These are phyloP conservation scores for Rhinogobius similis DNA, from an alignment of 2,113 vertebrate species.

Conservation along the genomic window DNA sequence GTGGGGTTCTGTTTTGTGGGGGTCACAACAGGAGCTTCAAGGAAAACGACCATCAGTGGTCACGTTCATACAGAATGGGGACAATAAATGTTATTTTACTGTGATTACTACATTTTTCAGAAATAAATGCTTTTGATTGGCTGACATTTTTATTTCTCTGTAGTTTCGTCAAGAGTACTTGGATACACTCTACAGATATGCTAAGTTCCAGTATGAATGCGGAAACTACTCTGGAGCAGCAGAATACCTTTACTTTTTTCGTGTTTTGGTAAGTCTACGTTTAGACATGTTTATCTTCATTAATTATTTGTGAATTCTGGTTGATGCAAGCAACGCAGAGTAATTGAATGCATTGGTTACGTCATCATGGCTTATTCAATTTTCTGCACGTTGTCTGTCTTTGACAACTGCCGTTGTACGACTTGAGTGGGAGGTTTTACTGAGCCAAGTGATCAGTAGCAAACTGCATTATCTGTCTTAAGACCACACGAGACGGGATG, in stretches of 20 bases:
- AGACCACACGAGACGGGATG: slow-evolving; percentile 51
- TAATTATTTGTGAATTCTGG: not conserved
- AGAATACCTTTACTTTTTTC: slow-evolving; percentile 97
- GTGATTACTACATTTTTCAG: not conserved
- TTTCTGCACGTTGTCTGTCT: slow-evolving; percentile 58
- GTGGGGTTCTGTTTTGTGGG: too few relatives aligned
- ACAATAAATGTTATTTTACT: not conserved
- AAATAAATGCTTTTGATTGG: slow-evolving; percentile 6
- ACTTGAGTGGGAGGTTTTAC: slow-evolving; percentile 68
- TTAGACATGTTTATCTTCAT: slow-evolving; percentile 15
- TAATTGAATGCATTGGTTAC: slow-evolving; percentile 70
- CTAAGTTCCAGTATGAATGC: slow-evolving; percentile 98
- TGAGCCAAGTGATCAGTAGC: slow-evolving; percentile 70
- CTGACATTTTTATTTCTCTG: slow-evolving; percentile 13
- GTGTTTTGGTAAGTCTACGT: slow-evolving; percentile 89
- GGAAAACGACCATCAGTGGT: too few relatives aligned
- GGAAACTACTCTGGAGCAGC: slow-evolving; percentile 98
- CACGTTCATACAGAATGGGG: too few relatives aligned
- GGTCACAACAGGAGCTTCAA: too few relatives aligned
- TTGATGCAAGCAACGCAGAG: slow-evolving; percentile 23
- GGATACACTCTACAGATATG: slow-evolving; percentile 96
- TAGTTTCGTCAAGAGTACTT: slow-evolving; percentile 98
- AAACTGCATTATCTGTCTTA: slow-evolving; percentile 73
- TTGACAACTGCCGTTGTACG: slow-evolving; percentile 53
- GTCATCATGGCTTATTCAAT: slow-evolving; percentile 68